phyloP scores from a whole-genome alignment of 2,797 vertebrate genomes.

The Siniperca scherzeri region DNA sequence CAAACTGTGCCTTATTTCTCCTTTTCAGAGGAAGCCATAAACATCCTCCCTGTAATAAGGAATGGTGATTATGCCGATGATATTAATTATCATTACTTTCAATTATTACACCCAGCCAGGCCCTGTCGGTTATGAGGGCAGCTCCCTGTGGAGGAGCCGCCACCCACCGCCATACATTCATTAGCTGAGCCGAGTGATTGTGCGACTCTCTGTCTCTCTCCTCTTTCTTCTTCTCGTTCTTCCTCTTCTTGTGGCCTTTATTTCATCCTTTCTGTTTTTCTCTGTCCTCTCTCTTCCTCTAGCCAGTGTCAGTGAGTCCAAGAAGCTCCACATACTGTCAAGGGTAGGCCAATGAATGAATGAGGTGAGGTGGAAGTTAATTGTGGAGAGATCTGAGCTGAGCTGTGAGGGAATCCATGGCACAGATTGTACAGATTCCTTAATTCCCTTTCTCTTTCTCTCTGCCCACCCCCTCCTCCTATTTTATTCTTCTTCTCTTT shows the following conservation, averaged over 20 bases:
- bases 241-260: constrained; percentile 35
- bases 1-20: constrained; percentile 75
- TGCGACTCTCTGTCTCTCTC: constrained; percentile 46
- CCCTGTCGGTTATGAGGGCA: constrained; percentile 82
- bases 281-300: constrained; percentile 30
- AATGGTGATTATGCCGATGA: constrained; percentile 84
- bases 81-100: constrained; percentile 89
- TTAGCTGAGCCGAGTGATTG: constrained; percentile 78
- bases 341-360: constrained; percentile 50
- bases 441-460: constrained; percentile 20
- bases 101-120: constrained; percentile 84
- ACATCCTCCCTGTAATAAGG: constrained; percentile 79
- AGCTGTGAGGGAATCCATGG: constrained; percentile 57
- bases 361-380: constrained; percentile 70
- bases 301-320: constrained; percentile 66
- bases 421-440: constrained; percentile 57
- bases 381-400: constrained; percentile 63
- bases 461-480: neutral
- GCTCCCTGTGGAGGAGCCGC: constrained; percentile 81
- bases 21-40: constrained; percentile 76
- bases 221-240: constrained; percentile 48
- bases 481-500: constrained; percentile 27
- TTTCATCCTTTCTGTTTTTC: constrained; percentile 40
- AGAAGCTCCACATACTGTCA: constrained; percentile 44
- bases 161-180: constrained; percentile 79